phyloP scores from a whole-genome alignment of 1,140 invertebrate genomes.

The Cataglyphis hispanica region DNA sequence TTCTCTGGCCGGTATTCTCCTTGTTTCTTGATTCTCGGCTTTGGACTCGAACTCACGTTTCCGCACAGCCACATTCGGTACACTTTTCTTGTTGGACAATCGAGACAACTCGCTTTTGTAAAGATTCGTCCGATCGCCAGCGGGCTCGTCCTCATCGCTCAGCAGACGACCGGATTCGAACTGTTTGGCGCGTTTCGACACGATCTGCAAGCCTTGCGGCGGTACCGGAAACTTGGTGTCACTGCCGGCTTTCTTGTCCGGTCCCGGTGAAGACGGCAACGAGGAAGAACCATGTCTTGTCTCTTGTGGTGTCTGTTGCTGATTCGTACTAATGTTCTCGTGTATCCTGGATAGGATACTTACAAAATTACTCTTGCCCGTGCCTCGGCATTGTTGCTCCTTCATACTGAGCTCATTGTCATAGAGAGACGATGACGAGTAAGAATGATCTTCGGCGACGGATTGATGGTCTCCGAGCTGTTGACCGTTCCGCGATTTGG shows the following conservation, averaged over 20 bases:
- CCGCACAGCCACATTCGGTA: conserved; percentile 91
- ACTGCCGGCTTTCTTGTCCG: conserved; percentile 76
- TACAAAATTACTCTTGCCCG: conserved; percentile 86
- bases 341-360: conserved; percentile 89
- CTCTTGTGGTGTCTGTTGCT: conserved; percentile 78
- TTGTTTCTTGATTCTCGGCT: conserved; percentile 80
- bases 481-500: conserved; percentile 54
- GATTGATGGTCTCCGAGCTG: conserved; percentile 56
- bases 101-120: conserved; percentile 92
- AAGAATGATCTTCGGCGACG: neutral
- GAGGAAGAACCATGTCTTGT: conserved; percentile 81
- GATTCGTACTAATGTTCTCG: conserved; percentile 86
- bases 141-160: conserved; percentile 87
- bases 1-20: conserved; percentile 68
- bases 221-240: conserved; percentile 87
- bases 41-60: conserved; percentile 92
- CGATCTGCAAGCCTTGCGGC: conserved; percentile 88
- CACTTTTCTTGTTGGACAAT: conserved; percentile 89
- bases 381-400: conserved; percentile 39
- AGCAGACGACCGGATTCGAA: conserved; percentile 89
- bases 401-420: conserved; percentile 43
- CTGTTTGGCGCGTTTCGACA: conserved; percentile 90
- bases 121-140: conserved; percentile 89
- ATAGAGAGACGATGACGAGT: conserved; percentile 14
- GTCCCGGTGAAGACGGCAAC: conserved; percentile 82